phyloP scores from a whole-genome alignment of 2,113 vertebrate species.

The Herpailurus yagouaroundi region DNA sequence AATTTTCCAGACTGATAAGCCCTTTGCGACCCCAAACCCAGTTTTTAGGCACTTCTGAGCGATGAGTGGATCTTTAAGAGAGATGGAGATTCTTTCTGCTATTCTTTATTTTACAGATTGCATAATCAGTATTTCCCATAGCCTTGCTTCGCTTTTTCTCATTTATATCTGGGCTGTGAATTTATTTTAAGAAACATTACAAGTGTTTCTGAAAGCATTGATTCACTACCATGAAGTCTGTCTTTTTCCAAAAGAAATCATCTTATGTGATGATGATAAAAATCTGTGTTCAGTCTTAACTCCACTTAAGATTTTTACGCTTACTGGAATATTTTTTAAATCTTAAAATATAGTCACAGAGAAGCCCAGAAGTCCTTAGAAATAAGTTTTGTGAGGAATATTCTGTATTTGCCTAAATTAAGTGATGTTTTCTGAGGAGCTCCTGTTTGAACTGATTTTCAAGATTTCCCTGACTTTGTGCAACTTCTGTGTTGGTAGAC shows the following conservation, averaged over 20 bases:
- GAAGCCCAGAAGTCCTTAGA: not conserved
- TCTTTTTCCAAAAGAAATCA: not conserved
- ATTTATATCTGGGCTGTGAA: not conserved
- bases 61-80: not conserved
- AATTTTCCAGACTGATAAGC: not conserved
- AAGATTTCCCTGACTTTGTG: not conserved
- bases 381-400: not conserved
- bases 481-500: not conserved
- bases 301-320: not conserved
- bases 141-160: not conserved
- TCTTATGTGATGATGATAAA: not conserved
- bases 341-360: not conserved
- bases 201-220: not conserved
- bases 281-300: not conserved
- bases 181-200: constrained; percentile 34
- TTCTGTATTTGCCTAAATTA: not conserved
- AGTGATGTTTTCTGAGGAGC: not conserved
- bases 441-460: not conserved
- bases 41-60: not conserved
- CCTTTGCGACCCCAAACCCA: not conserved
- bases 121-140: not conserved
- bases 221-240: not conserved
- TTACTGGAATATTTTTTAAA: not conserved
- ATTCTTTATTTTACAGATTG: not conserved
- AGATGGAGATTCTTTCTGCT: not conserved